Conservation (phyloP, 2,888 invertebrate species). For the Alloplasta piceator region DNA sequence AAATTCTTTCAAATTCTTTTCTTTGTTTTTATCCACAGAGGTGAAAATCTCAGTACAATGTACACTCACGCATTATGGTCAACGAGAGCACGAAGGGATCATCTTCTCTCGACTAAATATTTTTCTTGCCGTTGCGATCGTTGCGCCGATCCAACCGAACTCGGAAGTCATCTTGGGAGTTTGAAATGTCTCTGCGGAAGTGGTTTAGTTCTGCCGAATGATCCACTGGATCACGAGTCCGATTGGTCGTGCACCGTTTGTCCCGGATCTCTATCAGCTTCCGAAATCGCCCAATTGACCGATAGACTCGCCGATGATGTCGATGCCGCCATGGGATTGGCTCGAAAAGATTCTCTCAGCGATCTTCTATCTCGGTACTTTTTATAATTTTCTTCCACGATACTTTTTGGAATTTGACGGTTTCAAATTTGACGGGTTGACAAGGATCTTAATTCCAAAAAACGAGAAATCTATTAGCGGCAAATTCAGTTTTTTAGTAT, state of each 20-base stretch:
- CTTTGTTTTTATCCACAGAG: constrained; percentile 81
- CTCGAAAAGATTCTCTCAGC: constrained; percentile 87
- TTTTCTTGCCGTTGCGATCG: constrained; percentile 90
- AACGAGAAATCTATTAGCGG: too few species aligned
- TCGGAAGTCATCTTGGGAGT: constrained; percentile 90
- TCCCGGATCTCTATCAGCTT: constrained; percentile 86
- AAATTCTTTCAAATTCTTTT: not conserved
- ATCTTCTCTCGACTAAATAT: constrained; percentile 91
- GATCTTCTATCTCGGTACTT: constrained; percentile 87
- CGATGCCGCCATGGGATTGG: constrained; percentile 87
- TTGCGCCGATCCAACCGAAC: constrained; percentile 92
- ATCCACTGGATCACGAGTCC: constrained; percentile 88
- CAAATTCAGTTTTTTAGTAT: too few species aligned
- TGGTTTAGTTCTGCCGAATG: constrained; percentile 88
- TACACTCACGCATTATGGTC: constrained; percentile 96
- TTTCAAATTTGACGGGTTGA: too few species aligned
- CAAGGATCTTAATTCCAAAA: too few species aligned
- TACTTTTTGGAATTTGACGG: not conserved
- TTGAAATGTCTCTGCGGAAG: constrained; percentile 88
- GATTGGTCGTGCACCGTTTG: constrained; percentile 92
- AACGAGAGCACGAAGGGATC: constrained; percentile 91
- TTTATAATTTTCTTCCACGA: not conserved
- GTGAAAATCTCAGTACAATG: constrained; percentile 91
- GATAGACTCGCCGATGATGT: constrained; percentile 91
- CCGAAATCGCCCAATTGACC: constrained; percentile 88